These are phyloP conservation scores for Epizoanthus rinbou DNA, from an alignment of 92 coral and sea anemone genomes.

Conservation along the genomic window DNA sequence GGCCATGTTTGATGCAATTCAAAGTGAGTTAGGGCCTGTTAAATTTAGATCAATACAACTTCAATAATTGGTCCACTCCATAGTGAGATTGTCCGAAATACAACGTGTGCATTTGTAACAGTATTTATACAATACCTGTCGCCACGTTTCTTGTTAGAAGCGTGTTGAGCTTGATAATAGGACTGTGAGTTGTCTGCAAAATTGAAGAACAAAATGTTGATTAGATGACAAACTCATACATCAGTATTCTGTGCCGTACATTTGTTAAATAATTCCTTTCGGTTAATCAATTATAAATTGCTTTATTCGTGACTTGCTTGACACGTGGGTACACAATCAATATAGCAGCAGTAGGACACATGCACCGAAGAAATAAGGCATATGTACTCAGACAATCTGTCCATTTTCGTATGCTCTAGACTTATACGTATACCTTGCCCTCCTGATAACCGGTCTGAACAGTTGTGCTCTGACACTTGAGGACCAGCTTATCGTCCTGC, in stretches of 20 bases:
- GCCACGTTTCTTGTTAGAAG: slow-evolving; percentile 98
- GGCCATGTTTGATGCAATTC: too few relatives aligned
- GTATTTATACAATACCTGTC: slow-evolving; percentile 64
- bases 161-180: slow-evolving; percentile 89
- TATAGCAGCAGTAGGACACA: too few relatives aligned
- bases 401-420: too few relatives aligned
- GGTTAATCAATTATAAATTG: too few relatives aligned
- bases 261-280: too few relatives aligned
- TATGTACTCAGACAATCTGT: too few relatives aligned
- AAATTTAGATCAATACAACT: too few relatives aligned
- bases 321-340: too few relatives aligned
- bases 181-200: slow-evolving; percentile 95
- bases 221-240: background rate
- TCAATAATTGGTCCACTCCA: background rate
- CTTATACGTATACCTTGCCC: slow-evolving; percentile 49
- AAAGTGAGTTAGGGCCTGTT: too few relatives aligned
- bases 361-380: too few relatives aligned
- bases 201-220: background rate
- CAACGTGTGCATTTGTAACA: background rate
- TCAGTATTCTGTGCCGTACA: background rate
- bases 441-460: slow-evolving; percentile 74
- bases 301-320: too few relatives aligned
- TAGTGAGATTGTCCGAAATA: background rate
- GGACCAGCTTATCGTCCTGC: slow-evolving; percentile 91
- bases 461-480: slow-evolving; percentile 90